Evolutionary conservation across 2,113 vertebrate genomes (phyloP), one percentile per base, ranked within the genome.

Genomic region (Peromyscus leucopus): DNA sequence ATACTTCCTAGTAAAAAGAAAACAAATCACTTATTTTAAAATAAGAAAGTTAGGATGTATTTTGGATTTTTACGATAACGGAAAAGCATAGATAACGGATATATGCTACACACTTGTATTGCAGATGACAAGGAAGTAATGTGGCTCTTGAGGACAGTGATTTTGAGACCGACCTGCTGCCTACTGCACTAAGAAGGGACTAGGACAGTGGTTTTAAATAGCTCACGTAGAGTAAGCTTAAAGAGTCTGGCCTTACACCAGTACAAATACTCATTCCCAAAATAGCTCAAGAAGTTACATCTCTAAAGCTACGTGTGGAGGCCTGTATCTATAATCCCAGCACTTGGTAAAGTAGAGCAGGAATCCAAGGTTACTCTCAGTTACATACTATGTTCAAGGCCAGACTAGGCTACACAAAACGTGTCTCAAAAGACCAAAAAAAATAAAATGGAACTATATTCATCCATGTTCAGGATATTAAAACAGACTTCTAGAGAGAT

Each of bases 81-180:
- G 39, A 46, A 88, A 89, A 63, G 28, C 61, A 74, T 19, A 82
- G 5, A 10, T 67, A n/a, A 55, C 2, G 51, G 24, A n/a, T 31
- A 42, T n/a, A 21, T 10, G 1, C 6, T 39, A 28, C 2, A 4
- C 1, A 28, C 26, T 39, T 3, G 22, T 12, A 10, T 33, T 61
- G 22, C 61, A 67, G 28, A 17, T 33, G 28, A 85, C 22, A 0
- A 26, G 17, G 46, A 94, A 89, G 1, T 13, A 10, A 36, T 11
- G 0, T 4, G 26, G 61, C 22, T 24, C 55, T 72, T 33, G 6
- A 11, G 36, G 67, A 89, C 63, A 88, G 46, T 22, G n/a, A 85
- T 72, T 55, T 55, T 55, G 12, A 55, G 55, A 55, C 55, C 13
- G 1, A 55, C 55, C 2, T 55, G 55, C 12, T 55, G 55, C 55